These are phyloP conservation scores for Acromyrmex charruanus DNA, from an alignment of 1,140 invertebrate species.

Conservation along the genomic window DNA sequence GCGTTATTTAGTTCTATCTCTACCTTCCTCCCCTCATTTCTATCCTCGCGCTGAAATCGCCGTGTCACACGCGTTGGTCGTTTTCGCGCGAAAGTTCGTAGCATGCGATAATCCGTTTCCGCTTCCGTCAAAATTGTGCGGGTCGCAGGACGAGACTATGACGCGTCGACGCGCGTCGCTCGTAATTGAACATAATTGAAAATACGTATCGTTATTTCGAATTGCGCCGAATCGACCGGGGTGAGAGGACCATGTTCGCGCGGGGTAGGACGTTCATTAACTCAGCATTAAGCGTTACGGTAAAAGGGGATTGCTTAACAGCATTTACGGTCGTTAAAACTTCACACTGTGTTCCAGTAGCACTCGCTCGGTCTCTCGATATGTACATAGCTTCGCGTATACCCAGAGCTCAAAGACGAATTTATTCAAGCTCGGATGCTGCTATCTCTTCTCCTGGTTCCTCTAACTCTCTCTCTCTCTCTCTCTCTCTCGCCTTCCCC, in stretches of 20 bases:
- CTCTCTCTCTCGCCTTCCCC: neutral
- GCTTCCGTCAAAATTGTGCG: constrained; percentile 40
- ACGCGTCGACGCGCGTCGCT: neutral
- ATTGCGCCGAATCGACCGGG: constrained; percentile 53
- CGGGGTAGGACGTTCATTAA: constrained; percentile 45
- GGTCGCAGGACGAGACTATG: neutral
- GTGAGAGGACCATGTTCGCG: neutral
- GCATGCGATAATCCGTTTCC: constrained; percentile 61
- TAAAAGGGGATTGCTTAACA: constrained; percentile 48
- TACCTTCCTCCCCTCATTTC: neutral
- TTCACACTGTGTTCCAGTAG: neutral
- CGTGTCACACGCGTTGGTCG: constrained; percentile 12
- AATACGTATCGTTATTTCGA: constrained; percentile 56
- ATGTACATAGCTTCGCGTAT: neutral
- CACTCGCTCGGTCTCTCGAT: constrained; percentile 17
- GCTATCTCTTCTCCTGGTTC: neutral
- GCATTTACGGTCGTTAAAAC: constrained; percentile 52
- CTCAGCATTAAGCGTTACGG: constrained; percentile 43
- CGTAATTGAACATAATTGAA: constrained; percentile 57
- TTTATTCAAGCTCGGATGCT: constrained; percentile 19
- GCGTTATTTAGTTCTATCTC: constrained; percentile 46
- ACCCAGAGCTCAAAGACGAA: neutral
- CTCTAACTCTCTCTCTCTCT: neutral
- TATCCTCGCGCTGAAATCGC: neutral
- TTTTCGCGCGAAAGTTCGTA: constrained; percentile 39